Base-by-base conservation (phyloP, 2,113 vertebrate species). In the Australoheros scitulus region DNA sequence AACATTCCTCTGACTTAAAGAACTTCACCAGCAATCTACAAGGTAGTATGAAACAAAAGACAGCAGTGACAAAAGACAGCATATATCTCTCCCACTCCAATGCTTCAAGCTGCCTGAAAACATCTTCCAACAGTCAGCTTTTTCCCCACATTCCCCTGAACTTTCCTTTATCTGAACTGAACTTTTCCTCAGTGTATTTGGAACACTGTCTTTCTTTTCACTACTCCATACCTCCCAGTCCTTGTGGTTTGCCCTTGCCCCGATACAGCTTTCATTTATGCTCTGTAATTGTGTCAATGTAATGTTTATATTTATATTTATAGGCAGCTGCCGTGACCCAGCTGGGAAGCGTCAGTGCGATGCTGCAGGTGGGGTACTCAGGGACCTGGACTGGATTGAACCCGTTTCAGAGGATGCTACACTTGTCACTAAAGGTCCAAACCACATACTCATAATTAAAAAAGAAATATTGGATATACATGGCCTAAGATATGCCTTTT, bases 241-340 rank as follows among this genome's bases (percentile, higher is more conserved):
- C 52, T 41, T 89, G 88, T 63, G 87, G 83, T 91, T 81, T 22
- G 87, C 86, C 88, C 89, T 75, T 86, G 84, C 87, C 77, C 91
- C 86, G 64, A 89, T 83, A 61, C 72, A 83, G 85, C 43, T 52
- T 84, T 76, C 63, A 72, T 94, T 94, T 96, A 97, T 97, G 96
- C 92, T 91, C 93, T 87, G 82, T 95, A 94, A 93, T 96, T 95
- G 96, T 94, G 94, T 94, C 95, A 96, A 93, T 93, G 94, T 91
- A 87, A 94, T 95, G 96, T 96, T 96, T 96, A 94, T 96, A 96
- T 96, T 96, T 96, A 94, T 96, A 96, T 97, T 96, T 96, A 96
- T 94, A 96, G 94, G 93, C 88, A 88, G 91, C 94, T 92, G 93
- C 96, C 95, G 9, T 58, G 74, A 86, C 88, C 86, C 95, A 96